These are phyloP conservation scores for Erebia aethiops DNA, from an alignment of 2,888 invertebrate species.

Conservation along the genomic window DNA sequence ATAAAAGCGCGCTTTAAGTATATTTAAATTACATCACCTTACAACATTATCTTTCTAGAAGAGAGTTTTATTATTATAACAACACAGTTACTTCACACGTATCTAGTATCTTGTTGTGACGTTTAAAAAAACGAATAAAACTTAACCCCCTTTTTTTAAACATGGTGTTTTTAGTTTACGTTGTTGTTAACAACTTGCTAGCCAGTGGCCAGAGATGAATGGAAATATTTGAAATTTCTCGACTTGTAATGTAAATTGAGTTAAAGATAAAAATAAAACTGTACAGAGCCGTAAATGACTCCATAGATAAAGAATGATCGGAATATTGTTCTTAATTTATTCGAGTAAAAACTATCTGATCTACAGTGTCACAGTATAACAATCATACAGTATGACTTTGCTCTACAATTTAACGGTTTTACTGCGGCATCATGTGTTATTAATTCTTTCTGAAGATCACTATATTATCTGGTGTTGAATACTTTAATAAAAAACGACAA, in stretches of 20 bases:
- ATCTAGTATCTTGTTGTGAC: not conserved
- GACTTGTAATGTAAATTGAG: conserved; percentile 16
- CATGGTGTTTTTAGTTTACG: not conserved
- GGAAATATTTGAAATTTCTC: conserved; percentile 9
- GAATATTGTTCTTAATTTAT: conserved; percentile 19
- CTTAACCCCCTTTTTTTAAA: not conserved
- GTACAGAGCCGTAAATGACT: conserved; percentile 8
- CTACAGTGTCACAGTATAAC: not conserved
- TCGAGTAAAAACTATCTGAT: conserved; percentile 16
- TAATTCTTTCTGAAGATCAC: too few relatives aligned
- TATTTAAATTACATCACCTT: conserved; percentile 20
- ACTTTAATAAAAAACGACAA: too few relatives aligned
- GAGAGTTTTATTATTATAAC: too few relatives aligned
- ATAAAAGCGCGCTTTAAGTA: conserved; percentile 21
- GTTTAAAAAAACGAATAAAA: not conserved
- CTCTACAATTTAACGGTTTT: too few relatives aligned
- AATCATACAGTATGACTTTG: conserved; percentile 1
- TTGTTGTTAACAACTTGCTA: not conserved
- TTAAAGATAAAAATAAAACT: conserved; percentile 13
- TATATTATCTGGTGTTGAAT: too few relatives aligned
- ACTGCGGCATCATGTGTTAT: too few relatives aligned
- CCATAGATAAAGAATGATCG: conserved; percentile 12
- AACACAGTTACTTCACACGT: too few relatives aligned
- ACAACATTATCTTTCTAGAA: not conserved
- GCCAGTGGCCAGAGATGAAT: conserved; percentile 2